These are phyloP conservation scores for Agelaius tricolor DNA, from an alignment of 2,113 vertebrate genomes.

Conservation along the genomic window DNA sequence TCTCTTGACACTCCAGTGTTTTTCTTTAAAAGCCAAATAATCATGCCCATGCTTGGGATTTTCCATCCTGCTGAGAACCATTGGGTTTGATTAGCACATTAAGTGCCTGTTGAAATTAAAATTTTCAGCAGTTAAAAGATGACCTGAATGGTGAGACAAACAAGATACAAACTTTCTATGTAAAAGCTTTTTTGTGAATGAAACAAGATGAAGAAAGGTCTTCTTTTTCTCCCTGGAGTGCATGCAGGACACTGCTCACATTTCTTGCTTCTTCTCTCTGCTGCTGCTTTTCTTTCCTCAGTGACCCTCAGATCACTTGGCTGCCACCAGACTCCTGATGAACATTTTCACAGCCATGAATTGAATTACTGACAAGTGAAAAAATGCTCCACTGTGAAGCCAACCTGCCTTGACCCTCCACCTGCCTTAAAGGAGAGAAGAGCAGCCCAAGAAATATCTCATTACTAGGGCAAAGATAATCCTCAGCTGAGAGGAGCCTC, in stretches of 20 bases:
- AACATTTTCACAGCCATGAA: background rate
- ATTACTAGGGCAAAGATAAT: background rate
- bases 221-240: background rate
- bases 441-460: background rate
- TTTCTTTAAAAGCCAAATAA: background rate
- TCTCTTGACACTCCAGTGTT: background rate
- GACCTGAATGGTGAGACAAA: background rate
- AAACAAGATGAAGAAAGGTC: background rate
- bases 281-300: background rate
- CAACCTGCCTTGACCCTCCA: background rate
- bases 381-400: background rate
- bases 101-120: constrained; percentile 30
- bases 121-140: constrained; percentile 11
- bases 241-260: background rate
- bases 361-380: background rate
- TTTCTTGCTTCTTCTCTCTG: background rate
- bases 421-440: background rate
- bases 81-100: constrained; percentile 31
- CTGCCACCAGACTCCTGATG: background rate
- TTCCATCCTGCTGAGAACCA: constrained; percentile 28
- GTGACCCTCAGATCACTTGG: background rate
- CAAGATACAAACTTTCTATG: background rate
- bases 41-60: background rate
- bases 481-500: background rate
- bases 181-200: background rate